phyloP scores from a whole-genome alignment of 1,140 invertebrate genomes.

The Diabrotica virgifera region DNA sequence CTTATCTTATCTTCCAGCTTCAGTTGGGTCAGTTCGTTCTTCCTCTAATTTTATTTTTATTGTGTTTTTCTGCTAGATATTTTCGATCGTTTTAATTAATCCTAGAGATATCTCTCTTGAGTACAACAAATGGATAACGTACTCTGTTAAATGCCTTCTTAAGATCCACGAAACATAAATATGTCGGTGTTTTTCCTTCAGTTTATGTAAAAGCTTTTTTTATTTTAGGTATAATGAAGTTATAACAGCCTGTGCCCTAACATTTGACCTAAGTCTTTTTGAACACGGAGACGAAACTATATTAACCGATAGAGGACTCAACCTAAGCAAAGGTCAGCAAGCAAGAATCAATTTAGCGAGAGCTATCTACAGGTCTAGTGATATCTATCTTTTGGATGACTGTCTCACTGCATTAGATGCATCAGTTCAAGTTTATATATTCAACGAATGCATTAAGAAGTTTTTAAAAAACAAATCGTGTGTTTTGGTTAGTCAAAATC shows the following conservation, averaged over 20 bases:
- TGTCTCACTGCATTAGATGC: conserved; percentile 75
- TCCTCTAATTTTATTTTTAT: too few relatives aligned
- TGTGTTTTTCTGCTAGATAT: too few relatives aligned
- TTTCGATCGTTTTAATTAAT: too few relatives aligned
- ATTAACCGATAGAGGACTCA: conserved; percentile 79
- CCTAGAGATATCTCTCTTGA: too few relatives aligned
- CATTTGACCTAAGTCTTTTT: conserved; percentile 67
- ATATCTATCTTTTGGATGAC: conserved; percentile 81
- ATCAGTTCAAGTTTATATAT: conserved; percentile 78
- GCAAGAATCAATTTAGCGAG: conserved; percentile 85
- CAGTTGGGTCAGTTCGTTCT: too few relatives aligned
- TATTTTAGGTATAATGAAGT: conserved; percentile 49
- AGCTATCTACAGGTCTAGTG: conserved; percentile 74
- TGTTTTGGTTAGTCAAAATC: conserved; percentile 76
- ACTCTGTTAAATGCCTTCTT: too few relatives aligned
- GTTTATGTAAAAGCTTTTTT: conserved; percentile 23
- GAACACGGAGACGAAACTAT: conserved; percentile 71
- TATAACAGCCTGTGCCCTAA: conserved; percentile 53
- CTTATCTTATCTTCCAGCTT: too few relatives aligned
- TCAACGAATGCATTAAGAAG: conserved; percentile 67
- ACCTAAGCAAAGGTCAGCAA: conserved; percentile 82
- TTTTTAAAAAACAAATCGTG: conserved; percentile 69
- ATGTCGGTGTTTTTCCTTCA: too few relatives aligned
- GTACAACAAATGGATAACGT: too few relatives aligned
- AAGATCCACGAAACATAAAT: too few relatives aligned